A percentile compares a stretch with the other conserved stretches of the same genome.
Conservation (phyloP, 2,888 invertebrate species). For the Argyresthia albistria region DNA sequence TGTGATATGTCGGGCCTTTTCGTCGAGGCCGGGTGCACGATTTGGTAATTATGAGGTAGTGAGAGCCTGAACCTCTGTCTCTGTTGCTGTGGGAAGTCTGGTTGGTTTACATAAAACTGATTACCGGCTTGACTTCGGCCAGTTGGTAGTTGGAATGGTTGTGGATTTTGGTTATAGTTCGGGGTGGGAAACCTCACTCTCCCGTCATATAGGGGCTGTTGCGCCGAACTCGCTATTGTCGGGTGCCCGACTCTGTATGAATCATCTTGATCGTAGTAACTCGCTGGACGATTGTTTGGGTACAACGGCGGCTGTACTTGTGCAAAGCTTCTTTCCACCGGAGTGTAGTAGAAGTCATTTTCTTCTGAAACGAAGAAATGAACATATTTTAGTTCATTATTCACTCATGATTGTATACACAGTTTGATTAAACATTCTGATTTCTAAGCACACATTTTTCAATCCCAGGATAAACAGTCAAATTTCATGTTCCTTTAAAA, state of each 20-base stretch:
- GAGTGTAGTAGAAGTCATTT: slow-evolving; percentile 59
- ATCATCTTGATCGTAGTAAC: slow-evolving; percentile 51
- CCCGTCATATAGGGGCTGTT: slow-evolving; percentile 47
- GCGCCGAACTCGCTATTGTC: slow-evolving; percentile 29
- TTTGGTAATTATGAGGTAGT: slow-evolving; percentile 56
- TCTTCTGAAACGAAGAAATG: slow-evolving; percentile 51
- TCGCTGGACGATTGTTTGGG: slow-evolving; percentile 45
- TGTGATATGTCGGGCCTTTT: slow-evolving; percentile 70
- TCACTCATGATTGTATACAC: too few relatives aligned
- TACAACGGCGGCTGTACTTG: slow-evolving; percentile 65
- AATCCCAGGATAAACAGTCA: too few relatives aligned
- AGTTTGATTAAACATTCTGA: too few relatives aligned
- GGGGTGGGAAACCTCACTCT: slow-evolving; percentile 55
- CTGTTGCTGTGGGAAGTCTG: slow-evolving; percentile 46
- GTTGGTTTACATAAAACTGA: slow-evolving; percentile 61
- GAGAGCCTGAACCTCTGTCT: slow-evolving; percentile 54
- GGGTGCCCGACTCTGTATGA: slow-evolving; percentile 28
- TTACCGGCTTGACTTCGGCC: slow-evolving; percentile 60
- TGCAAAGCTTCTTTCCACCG: slow-evolving; percentile 65
- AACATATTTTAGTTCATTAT: neutral
- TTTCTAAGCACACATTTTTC: too few relatives aligned
- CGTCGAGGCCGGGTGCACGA: slow-evolving; percentile 60
- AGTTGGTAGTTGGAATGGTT: slow-evolving; percentile 61
- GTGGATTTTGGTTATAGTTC: slow-evolving; percentile 62
- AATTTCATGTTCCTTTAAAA: too few relatives aligned